A percentile compares a stretch with the other conserved stretches of the same genome.
These are phyloP conservation scores for Mesopsocus fuscifrons DNA, from an alignment of 2,888 invertebrate genomes.

Conservation along the genomic window DNA sequence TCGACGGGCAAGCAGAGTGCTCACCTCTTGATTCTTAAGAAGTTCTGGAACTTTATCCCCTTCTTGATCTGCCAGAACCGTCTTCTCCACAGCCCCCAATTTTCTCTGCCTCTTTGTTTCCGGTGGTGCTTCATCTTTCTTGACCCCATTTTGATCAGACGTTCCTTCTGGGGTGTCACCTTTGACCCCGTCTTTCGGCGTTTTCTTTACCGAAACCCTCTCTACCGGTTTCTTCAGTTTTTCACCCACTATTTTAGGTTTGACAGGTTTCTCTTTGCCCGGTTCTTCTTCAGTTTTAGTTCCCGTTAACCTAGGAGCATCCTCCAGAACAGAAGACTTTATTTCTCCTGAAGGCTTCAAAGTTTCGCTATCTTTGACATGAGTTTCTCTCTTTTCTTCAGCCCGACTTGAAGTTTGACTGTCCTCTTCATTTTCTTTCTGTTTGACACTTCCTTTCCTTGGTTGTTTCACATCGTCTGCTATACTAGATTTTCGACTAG, in stretches of 20 bases:
- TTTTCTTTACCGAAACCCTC: constrained; percentile 10
- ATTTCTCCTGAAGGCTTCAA: too few relatives aligned
- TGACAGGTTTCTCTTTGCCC: neutral
- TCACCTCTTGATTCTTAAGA: too few relatives aligned
- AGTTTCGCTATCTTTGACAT: constrained; percentile 2
- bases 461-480: neutral
- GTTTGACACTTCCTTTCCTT: too few relatives aligned
- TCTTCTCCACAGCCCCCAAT: neutral
- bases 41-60: too few relatives aligned
- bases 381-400: constrained; percentile 25
- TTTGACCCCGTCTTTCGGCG: constrained; percentile 11
- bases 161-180: neutral
- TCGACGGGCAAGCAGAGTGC: too few relatives aligned
- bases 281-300: constrained; percentile 1
- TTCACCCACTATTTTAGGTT: neutral
- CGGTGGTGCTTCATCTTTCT: constrained; percentile 2
- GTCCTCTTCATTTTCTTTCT: constrained; percentile 30
- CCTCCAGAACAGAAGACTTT: too few relatives aligned
- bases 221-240: neutral
- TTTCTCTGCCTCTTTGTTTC: neutral
- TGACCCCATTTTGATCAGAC: constrained; percentile 2
- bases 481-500: too few relatives aligned
- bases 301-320: too few relatives aligned
- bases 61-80: too few relatives aligned
- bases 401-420: constrained; percentile 26